Conservation (phyloP, 2,797 vertebrate species). For the Allobates femoralis region DNA sequence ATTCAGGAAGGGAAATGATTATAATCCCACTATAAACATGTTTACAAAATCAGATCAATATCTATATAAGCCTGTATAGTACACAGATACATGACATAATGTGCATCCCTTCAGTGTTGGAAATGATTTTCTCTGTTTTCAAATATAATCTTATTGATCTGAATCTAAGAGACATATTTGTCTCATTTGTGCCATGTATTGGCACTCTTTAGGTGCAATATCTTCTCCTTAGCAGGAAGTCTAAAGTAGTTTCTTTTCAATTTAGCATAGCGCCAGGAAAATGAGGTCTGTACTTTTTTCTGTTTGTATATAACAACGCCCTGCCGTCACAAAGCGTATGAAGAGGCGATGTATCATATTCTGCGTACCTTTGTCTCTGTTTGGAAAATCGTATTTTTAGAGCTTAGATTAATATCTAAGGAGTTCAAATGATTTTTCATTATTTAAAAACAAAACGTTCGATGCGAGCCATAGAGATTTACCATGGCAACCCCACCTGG, state of each 20-base stretch:
- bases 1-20: neutral
- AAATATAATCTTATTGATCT: constrained; percentile 55
- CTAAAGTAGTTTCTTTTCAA: constrained; percentile 41
- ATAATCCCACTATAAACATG: neutral
- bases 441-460: constrained; percentile 48
- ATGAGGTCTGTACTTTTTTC: constrained; percentile 36
- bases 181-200: constrained; percentile 55
- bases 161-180: constrained; percentile 43
- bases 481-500: constrained; percentile 39
- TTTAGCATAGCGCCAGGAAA: constrained; percentile 27
- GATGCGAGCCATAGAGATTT: constrained; percentile 4
- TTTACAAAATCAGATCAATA: constrained; percentile 28
- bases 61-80: constrained; percentile 24
- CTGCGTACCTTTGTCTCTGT: neutral
- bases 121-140: constrained; percentile 44
- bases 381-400: neutral
- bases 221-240: constrained; percentile 2
- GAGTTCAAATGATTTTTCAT: constrained; percentile 25
- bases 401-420: constrained; percentile 35
- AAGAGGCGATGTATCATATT: constrained; percentile 23
- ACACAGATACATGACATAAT: constrained; percentile 32
- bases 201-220: constrained; percentile 21
- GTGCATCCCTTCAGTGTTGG: neutral
- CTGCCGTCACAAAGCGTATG: neutral
- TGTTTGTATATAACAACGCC: constrained; percentile 45